Conservation (phyloP, 2,888 invertebrate species). For the Torymus texanus region DNA sequence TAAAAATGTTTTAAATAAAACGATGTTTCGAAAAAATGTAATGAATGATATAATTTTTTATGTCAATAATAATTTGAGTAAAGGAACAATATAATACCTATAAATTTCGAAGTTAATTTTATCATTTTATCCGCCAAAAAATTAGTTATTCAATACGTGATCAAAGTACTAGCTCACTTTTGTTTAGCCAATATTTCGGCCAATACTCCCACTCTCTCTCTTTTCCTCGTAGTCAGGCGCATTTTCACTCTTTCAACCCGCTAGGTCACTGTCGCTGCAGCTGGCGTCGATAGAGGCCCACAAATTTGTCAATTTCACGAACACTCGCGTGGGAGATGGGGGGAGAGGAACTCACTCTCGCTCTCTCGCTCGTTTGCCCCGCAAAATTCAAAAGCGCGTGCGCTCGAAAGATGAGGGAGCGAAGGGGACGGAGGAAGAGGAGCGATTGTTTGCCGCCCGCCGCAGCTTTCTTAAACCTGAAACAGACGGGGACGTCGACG, state of each 20-base stretch:
- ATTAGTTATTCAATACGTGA: too few relatives aligned
- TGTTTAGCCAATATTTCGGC: too few relatives aligned
- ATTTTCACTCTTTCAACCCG: background rate
- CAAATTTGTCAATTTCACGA: conserved; percentile 48
- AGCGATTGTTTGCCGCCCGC: conserved; percentile 41
- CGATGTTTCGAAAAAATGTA: too few relatives aligned
- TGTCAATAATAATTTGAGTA: too few relatives aligned
- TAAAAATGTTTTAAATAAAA: too few relatives aligned
- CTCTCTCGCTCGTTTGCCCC: conserved; percentile 32
- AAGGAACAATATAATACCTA: too few relatives aligned
- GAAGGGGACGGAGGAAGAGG: background rate
- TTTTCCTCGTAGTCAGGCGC: background rate
- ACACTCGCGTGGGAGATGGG: conserved; percentile 12
- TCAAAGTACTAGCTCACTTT: too few relatives aligned
- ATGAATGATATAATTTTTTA: too few relatives aligned
- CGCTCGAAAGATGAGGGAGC: conserved; percentile 21
- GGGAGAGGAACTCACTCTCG: background rate
- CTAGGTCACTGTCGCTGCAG: conserved; percentile 1
- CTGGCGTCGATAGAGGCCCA: conserved; percentile 5
- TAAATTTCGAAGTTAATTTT: too few relatives aligned
- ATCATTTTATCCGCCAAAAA: too few relatives aligned
- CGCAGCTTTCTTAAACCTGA: conserved; percentile 35
- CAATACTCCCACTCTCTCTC: background rate
- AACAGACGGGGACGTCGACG: conserved; percentile 11
- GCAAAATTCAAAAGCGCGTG: conserved; percentile 48